Evolutionary conservation across 2,888 invertebrate species (phyloP).

Genomic region (Drosophila limbata): DNA sequence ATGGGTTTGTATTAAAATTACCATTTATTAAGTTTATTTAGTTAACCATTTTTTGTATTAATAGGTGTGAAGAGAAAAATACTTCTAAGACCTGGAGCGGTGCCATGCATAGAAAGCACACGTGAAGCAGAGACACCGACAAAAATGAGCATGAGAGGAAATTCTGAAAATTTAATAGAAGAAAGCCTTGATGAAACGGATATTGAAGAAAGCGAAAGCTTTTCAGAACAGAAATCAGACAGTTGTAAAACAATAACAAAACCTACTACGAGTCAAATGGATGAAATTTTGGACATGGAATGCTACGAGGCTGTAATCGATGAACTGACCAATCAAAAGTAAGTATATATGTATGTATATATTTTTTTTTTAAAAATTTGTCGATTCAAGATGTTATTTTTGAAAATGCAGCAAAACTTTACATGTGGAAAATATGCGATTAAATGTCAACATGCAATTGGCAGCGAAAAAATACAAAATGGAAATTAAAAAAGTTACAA

Average conservation of each 20-base stretch:
- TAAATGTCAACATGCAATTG: constrained; percentile 30
- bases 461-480: constrained; percentile 4
- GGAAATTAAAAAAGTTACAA: not conserved
- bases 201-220: not conserved
- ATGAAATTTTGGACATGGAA: constrained; percentile 24
- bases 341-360: constrained; percentile 1
- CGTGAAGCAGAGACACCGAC: no score
- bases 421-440: constrained; percentile 6
- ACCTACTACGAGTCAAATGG: not conserved
- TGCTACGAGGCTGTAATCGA: constrained; percentile 33
- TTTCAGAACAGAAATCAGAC: not conserved
- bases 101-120: constrained; percentile 13
- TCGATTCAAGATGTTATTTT: no score
- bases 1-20: not conserved
- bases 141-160: not conserved
- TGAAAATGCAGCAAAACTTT: constrained; percentile 14
- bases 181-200: not conserved
- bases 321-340: constrained; percentile 36
- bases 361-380: no score
- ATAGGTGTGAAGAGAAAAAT: constrained; percentile 9
- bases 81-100: constrained; percentile 7
- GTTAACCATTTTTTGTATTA: not conserved
- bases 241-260: not conserved
- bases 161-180: not conserved
- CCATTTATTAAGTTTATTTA: not conserved